These are phyloP conservation scores for Muscina levida DNA, from an alignment of 2,888 invertebrate species.

Conservation along the genomic window DNA sequence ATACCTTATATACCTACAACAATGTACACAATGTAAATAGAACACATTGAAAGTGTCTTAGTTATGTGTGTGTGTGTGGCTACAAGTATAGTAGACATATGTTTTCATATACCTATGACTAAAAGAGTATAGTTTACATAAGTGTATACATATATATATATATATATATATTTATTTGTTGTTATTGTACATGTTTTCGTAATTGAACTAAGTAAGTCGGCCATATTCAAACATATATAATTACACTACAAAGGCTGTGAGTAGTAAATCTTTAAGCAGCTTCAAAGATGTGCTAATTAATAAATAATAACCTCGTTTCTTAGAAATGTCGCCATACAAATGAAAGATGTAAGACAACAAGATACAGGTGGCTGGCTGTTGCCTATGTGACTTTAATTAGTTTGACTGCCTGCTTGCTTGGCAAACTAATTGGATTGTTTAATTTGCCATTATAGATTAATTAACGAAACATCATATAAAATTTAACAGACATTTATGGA, in stretches of 20 bases:
- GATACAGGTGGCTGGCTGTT: not conserved
- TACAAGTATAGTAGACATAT: not conserved
- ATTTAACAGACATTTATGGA: not conserved
- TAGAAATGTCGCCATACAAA: not conserved
- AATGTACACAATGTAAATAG: too few relatives aligned
- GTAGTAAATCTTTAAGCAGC: not conserved
- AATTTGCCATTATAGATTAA: not conserved
- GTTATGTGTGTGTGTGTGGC: not conserved
- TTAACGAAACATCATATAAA: not conserved
- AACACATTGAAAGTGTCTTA: too few relatives aligned
- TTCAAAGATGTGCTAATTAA: not conserved
- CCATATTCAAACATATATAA: constrained; percentile 11
- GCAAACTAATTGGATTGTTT: constrained; percentile 1
- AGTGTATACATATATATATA: not conserved
- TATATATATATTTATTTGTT: not conserved
- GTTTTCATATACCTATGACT: too few relatives aligned
- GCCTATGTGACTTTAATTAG: not conserved
- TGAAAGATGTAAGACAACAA: not conserved
- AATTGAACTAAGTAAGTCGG: constrained; percentile 5
- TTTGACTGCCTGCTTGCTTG: too few relatives aligned
- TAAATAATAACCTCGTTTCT: constrained; percentile 6
- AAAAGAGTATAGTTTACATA: too few relatives aligned
- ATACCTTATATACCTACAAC: too few relatives aligned
- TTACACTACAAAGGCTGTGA: not conserved
- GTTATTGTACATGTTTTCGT: not conserved